phyloP scores from a whole-genome alignment of 2,888 invertebrate genomes.

The Drosophila tripunctata region DNA sequence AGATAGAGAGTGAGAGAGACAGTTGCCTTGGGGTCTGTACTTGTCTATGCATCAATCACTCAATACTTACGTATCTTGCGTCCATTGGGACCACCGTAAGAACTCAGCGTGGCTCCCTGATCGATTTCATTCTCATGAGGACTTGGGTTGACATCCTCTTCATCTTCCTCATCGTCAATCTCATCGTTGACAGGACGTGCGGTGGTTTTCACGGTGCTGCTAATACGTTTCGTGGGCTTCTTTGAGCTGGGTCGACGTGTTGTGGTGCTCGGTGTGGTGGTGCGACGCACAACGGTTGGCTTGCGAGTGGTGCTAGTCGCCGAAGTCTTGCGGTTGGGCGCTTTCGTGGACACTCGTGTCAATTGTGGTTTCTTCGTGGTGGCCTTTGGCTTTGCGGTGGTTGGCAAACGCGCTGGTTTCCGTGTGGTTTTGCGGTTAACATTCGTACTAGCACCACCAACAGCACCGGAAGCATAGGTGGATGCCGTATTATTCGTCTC shows the following conservation, averaged over 20 bases:
- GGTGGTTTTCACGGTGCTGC: slow-evolving; percentile 80
- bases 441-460: slow-evolving; percentile 38
- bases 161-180: slow-evolving; percentile 80
- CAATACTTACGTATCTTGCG: slow-evolving; percentile 83
- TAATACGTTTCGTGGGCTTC: slow-evolving; percentile 77
- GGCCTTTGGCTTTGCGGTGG: slow-evolving; percentile 70
- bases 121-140: slow-evolving; percentile 78
- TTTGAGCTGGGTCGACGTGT: slow-evolving; percentile 83
- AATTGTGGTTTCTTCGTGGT: slow-evolving; percentile 82
- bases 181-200: slow-evolving; percentile 75
- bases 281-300: slow-evolving; percentile 76
- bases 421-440: slow-evolving; percentile 76
- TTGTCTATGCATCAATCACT: slow-evolving; percentile 60
- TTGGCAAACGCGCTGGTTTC: slow-evolving; percentile 68
- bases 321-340: slow-evolving; percentile 69
- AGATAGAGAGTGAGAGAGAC: slow-evolving; percentile 67
- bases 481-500: slow-evolving; percentile 82
- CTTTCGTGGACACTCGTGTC: slow-evolving; percentile 78
- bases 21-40: slow-evolving; percentile 76
- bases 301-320: slow-evolving; percentile 80
- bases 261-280: slow-evolving; percentile 83
- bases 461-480: slow-evolving; percentile 61
- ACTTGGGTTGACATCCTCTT: slow-evolving; percentile 78
- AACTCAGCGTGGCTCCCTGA: slow-evolving; percentile 66
- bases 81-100: slow-evolving; percentile 72